A percentile compares a stretch with the other conserved stretches of the same genome.
These are phyloP conservation scores for Bimastos eiseni DNA, from an alignment of 2,888 invertebrate species.

Conservation along the genomic window DNA sequence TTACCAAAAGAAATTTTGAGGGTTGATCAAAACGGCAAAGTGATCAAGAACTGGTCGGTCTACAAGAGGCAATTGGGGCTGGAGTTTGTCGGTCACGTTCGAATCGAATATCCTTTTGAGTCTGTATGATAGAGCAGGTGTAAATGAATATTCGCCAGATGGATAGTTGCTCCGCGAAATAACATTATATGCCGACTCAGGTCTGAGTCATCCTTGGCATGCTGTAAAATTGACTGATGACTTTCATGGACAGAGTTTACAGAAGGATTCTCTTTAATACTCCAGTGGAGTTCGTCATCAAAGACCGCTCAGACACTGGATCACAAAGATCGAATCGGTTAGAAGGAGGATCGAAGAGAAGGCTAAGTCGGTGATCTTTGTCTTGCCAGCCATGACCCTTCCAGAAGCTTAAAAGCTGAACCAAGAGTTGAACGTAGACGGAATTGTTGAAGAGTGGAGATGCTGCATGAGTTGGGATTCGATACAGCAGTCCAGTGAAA, in stretches of 20 bases:
- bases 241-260: background rate
- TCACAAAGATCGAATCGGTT: background rate
- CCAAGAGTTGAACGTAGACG: conserved; percentile 73
- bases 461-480: conserved; percentile 69
- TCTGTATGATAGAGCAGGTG: too few species aligned
- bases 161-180: too few species aligned
- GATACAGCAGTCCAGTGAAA: background rate
- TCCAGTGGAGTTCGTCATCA: background rate
- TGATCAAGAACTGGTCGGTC: too few species aligned
- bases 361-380: background rate
- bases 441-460: conserved; percentile 65
- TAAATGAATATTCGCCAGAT: too few species aligned
- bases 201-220: too few species aligned
- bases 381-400: background rate
- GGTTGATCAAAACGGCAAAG: too few species aligned
- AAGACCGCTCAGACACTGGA: background rate
- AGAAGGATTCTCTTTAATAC: background rate
- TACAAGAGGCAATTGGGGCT: too few species aligned
- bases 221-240: background rate
- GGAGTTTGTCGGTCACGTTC: too few species aligned
- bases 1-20: too few species aligned
- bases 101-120: too few species aligned
- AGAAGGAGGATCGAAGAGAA: background rate
- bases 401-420: background rate
- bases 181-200: too few species aligned